A percentile compares a stretch with the other conserved stretches of the same genome.
These are phyloP conservation scores for Rhea pennata DNA, from an alignment of 2,113 vertebrate genomes.

Conservation along the genomic window DNA sequence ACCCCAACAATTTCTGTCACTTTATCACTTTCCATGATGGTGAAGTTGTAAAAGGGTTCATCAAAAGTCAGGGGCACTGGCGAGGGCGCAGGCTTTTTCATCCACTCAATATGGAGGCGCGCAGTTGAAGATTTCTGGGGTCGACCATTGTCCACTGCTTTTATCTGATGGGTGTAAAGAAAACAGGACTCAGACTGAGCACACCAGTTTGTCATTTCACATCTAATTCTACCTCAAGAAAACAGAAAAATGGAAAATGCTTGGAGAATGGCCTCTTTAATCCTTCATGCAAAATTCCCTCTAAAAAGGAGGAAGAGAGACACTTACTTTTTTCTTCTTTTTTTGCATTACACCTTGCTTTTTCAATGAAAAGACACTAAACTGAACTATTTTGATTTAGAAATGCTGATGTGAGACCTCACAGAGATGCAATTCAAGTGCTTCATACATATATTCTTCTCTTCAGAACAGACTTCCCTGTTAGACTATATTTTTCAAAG, in stretches of 20 bases:
- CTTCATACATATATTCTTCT: background rate
- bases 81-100: slow-evolving; percentile 82
- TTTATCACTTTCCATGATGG: slow-evolving; percentile 92
- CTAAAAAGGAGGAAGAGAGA: background rate
- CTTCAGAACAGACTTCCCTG: background rate
- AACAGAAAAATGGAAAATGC: background rate
- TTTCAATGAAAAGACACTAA: background rate
- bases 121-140: slow-evolving; percentile 93
- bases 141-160: slow-evolving; percentile 94
- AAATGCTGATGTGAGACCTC: background rate
- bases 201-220: background rate
- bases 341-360: background rate
- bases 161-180: slow-evolving; percentile 82
- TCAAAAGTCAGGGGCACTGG: slow-evolving; percentile 84
- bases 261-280: background rate
- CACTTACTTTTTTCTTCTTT: background rate
- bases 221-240: rapidly evolving
- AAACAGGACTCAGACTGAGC: slow-evolving; percentile 18
- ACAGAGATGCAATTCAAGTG: background rate
- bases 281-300: background rate
- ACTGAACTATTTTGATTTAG: background rate
- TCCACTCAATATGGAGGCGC: slow-evolving; percentile 96
- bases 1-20: slow-evolving; percentile 95
- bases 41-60: slow-evolving; percentile 95
- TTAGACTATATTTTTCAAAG: background rate